Evolutionary conservation across 2,113 vertebrate genomes (phyloP), one percentile per base, ranked within the genome.

Genomic region (Psammodynastes pulverulentus): DNA sequence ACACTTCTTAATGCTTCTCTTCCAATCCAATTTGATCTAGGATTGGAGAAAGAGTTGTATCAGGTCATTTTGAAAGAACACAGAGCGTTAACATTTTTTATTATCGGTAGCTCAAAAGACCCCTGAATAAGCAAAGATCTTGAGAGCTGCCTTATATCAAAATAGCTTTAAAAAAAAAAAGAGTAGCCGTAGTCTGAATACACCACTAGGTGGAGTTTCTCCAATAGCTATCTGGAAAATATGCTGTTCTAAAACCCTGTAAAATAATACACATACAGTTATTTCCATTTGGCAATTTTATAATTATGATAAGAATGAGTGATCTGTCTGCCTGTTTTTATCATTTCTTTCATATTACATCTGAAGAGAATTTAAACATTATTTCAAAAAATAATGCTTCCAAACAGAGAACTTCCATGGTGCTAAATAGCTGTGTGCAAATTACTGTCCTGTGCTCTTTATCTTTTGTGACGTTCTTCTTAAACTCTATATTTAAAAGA

Each of bases 131-230:
- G 23, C n/a, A 67, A 43, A 46, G 91, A 9, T 29, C 34, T 54
- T 19, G 21, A 56, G 9, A 49, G 52, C 13, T 58, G 21, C 52
- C n/a, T 43, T 52, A 51, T 45, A 87, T 29, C 12, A 89, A 56
- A 56, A 56, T 56, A 56, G 53, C 6, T 54, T 23, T 0, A 54
- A 54, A 54, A 54, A 53, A 53, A 21, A 17, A 24, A 29, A 54
- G 39, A 15, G 21, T 19, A 46, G 62, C 13, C 48, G 3, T 49
- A 34, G 6, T 85, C 43, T 39, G 72, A 92, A 89, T 23, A 62
- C 52, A 49, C 91, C 91, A 92, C 87, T 21, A 92, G 91, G 19
- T 92, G 91, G 91, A 48, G 87, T 86, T 29, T 92, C 43, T 89
- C 87, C 53, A 51, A 51, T 43, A 89, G 87, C 54, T 85, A 58